Evolutionary conservation across 92 coral and sea anemone genomes (phyloP).

Genomic region (Epizoanthus stellaris): DNA sequence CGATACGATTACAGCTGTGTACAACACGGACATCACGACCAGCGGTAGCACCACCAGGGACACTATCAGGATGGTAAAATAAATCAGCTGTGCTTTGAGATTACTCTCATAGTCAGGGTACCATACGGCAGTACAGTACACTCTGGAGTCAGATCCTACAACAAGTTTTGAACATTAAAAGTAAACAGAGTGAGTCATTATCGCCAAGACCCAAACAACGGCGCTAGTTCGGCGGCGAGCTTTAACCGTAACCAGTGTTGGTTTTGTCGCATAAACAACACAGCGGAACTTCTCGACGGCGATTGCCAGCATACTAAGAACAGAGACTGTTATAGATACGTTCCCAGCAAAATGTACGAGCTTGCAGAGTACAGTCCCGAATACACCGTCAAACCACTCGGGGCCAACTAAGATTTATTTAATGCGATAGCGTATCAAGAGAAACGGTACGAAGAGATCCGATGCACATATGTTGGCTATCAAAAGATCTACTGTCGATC

Average conservation of each 20-base stretch:
- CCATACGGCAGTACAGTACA: not conserved
- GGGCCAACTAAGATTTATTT: not conserved
- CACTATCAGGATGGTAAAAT: not conserved
- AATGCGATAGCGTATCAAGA: not conserved
- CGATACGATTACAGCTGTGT: no score
- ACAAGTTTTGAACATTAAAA: not conserved
- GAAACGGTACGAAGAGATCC: not conserved
- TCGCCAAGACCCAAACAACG: constrained; percentile 6
- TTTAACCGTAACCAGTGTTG: not conserved
- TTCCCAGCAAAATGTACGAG: not conserved
- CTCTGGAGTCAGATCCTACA: not conserved
- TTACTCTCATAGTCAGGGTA: not conserved
- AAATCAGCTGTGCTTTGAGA: not conserved
- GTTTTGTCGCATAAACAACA: not conserved
- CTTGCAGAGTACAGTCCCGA: no score
- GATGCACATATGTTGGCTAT: no score
- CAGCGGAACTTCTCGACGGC: constrained; percentile 13
- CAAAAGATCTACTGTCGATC: no score
- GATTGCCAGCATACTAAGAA: constrained; percentile 17
- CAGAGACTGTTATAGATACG: not conserved
- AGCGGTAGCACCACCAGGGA: not conserved
- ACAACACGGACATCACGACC: no score
- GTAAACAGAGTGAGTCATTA: not conserved
- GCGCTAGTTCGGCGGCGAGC: not conserved
- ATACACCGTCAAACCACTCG: not conserved